These are phyloP conservation scores for Pogonus chalceus DNA, from an alignment of 1,140 invertebrate genomes.

Conservation along the genomic window DNA sequence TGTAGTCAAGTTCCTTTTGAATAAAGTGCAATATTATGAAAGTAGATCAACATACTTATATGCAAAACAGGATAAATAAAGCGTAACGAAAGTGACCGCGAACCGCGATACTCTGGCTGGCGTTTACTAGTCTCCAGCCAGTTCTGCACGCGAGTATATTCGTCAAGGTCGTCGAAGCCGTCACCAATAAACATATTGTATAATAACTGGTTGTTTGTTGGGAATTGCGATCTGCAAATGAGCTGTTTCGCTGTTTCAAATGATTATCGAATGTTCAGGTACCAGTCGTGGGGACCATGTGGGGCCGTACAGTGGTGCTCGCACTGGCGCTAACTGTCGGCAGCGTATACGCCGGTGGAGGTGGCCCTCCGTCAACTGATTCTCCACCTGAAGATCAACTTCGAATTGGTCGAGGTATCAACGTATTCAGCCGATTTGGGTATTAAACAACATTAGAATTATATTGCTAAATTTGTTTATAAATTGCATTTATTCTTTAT, in stretches of 20 bases:
- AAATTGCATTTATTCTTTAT: no score
- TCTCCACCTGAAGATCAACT: neutral
- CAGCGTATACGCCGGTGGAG: constrained; percentile 18
- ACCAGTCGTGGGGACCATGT: constrained; percentile 30
- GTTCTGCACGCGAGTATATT: neutral
- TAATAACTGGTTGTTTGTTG: neutral
- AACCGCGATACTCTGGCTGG: neutral
- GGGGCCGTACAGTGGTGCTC: constrained; percentile 31
- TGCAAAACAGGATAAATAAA: neutral
- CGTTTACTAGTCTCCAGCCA: neutral
- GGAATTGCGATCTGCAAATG: no score
- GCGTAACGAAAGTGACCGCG: neutral
- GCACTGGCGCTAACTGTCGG: constrained; percentile 26
- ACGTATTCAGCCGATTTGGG: neutral
- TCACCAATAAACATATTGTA: neutral
- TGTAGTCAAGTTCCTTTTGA: no score
- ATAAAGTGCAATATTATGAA: no score
- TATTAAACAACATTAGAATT: no score
- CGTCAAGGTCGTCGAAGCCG: neutral
- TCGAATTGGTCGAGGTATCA: neutral
- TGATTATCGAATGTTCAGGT: no score
- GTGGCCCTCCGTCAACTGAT: neutral
- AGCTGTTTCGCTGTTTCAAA: no score
- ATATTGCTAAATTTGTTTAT: no score
- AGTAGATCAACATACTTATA: neutral